Conservation (phyloP, 92 coral and sea anemone species). For the Zoanthus gigantus region DNA sequence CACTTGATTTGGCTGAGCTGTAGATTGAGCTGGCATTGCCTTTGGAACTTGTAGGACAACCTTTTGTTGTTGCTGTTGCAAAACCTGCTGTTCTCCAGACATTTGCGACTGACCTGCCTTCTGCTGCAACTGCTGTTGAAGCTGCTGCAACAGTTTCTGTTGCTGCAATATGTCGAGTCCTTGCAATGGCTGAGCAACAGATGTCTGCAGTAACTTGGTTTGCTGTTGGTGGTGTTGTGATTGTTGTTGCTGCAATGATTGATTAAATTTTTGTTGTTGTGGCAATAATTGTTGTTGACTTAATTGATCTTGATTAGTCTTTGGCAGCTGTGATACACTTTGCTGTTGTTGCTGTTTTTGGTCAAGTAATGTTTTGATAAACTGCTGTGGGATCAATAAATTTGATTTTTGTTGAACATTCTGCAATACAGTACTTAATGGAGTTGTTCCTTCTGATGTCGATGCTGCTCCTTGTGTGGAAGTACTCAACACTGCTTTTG, state of each 20-base stretch:
- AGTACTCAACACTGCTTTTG: conserved; percentile 57
- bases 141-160: conserved; percentile 63
- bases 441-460: conserved; percentile 63
- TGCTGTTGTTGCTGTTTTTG: conserved; percentile 72
- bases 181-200: conserved; percentile 26
- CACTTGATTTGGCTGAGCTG: conserved; percentile 21
- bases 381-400: conserved; percentile 76
- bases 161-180: conserved; percentile 25
- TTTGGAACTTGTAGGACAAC: conserved; percentile 6
- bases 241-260: conserved; percentile 55
- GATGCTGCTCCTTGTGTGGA: conserved; percentile 64
- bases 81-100: conserved; percentile 20
- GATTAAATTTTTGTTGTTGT: conserved; percentile 36
- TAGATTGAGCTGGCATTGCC: conserved; percentile 17
- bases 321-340: conserved; percentile 60
- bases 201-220: conserved; percentile 47
- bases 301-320: conserved; percentile 13
- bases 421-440: conserved; percentile 50
- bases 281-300: conserved; percentile 20
- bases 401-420: conserved; percentile 70
- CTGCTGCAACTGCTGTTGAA: conserved; percentile 68
- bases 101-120: conserved; percentile 31
- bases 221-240: conserved; percentile 50
- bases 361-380: conserved; percentile 79
- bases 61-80: conserved; percentile 46